phyloP scores from a whole-genome alignment of 1,140 invertebrate species.

The Stenopsyche tienmushanensis region DNA sequence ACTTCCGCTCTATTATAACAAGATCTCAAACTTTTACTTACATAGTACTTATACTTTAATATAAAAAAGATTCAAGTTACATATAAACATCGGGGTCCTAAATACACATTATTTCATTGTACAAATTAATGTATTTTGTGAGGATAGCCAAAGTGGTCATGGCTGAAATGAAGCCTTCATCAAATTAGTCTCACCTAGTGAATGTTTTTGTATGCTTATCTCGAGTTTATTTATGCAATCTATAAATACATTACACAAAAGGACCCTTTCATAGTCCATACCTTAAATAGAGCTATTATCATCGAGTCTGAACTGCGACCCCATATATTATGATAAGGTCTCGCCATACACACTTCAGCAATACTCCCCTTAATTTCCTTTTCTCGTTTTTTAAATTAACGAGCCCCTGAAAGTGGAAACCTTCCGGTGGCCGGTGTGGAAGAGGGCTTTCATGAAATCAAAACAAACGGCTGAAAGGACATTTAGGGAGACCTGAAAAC shows the following conservation, averaged over 20 bases:
- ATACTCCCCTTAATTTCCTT: slow-evolving; percentile 16
- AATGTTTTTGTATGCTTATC: no score
- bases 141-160: no score
- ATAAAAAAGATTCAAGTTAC: not conserved
- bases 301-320: not conserved
- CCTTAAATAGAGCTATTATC: not conserved
- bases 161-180: no score
- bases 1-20: not conserved
- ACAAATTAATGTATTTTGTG: no score
- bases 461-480: slow-evolving; percentile 1
- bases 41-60: not conserved
- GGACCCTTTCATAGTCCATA: not conserved
- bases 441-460: slow-evolving; percentile 1
- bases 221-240: not conserved
- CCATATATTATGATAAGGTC: slow-evolving; percentile 11
- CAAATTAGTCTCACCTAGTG: no score
- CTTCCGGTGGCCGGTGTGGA: slow-evolving; percentile 5
- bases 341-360: slow-evolving; percentile 12
- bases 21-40: no score
- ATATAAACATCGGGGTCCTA: no score
- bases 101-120: no score
- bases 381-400: slow-evolving; percentile 24
- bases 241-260: not conserved
- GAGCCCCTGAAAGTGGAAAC: not conserved
- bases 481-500: not conserved